Percentiles rank a stretch among this genome's conserved stretches.
Evolutionary conservation across 2,797 vertebrate genomes (phyloP).

Genomic region (Eleutherodactylus coqui): DNA sequence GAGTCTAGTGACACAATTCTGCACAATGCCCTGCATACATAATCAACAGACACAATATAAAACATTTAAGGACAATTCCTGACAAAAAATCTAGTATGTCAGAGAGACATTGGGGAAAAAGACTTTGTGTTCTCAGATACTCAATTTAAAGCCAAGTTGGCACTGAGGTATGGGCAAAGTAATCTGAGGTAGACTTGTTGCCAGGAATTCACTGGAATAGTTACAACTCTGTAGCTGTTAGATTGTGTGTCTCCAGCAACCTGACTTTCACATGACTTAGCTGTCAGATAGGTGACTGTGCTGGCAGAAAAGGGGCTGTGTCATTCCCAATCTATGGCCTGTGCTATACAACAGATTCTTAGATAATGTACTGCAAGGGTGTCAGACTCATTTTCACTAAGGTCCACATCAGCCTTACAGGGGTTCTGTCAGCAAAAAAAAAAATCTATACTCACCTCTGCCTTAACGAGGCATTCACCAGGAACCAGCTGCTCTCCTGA

Average conservation of each 20-base stretch:
- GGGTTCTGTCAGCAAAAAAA: too few relatives aligned
- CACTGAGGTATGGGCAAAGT: neutral
- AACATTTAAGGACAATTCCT: neutral
- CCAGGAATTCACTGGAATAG: neutral
- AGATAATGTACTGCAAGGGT: neutral
- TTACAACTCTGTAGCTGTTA: neutral
- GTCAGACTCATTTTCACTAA: too few relatives aligned
- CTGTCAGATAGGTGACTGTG: neutral
- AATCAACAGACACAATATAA: neutral
- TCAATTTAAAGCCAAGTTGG: neutral
- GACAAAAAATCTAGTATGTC: neutral
- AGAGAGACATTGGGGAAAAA: neutral
- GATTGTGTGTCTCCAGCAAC: conserved; percentile 7
- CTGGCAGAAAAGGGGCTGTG: neutral
- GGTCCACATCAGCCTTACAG: too few relatives aligned
- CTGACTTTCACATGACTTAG: neutral
- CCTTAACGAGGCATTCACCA: too few relatives aligned
- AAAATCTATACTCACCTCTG: too few relatives aligned
- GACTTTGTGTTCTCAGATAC: too few relatives aligned
- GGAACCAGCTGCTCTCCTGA: too few relatives aligned
- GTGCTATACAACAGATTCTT: neutral
- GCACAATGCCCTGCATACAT: neutral
- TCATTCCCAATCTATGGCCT: neutral
- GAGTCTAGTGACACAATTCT: neutral
- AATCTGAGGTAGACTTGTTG: neutral